Conservation (phyloP, 1,140 invertebrate genomes). For the Rhagoletis pomonella region DNA sequence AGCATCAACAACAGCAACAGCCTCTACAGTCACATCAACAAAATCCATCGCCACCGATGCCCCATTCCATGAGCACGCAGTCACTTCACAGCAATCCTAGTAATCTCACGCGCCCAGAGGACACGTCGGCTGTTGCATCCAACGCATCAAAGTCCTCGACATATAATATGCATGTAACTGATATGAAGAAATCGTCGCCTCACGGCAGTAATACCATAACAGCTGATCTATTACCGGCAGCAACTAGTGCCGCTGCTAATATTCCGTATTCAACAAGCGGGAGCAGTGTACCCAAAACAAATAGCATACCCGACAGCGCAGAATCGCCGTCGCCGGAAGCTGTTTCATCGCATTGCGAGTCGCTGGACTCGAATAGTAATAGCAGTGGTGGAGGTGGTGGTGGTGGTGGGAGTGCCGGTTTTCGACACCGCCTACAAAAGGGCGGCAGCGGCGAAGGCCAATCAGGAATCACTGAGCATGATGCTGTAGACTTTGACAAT, state of each 20-base stretch:
- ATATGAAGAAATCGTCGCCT: conserved; percentile 15
- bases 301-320: conserved; percentile 61
- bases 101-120: conserved; percentile 67
- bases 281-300: neutral
- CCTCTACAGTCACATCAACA: conserved; percentile 55
- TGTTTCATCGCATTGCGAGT: conserved; percentile 77
- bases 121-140: conserved; percentile 23
- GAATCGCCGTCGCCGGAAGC: conserved; percentile 66
- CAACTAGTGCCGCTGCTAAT: neutral
- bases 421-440: conserved; percentile 10
- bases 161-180: conserved; percentile 32
- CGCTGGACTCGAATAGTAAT: conserved; percentile 75
- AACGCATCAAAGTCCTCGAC: neutral
- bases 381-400: too few relatives aligned
- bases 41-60: conserved; percentile 55
- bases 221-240: conserved; percentile 62
- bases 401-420: conserved; percentile 4
- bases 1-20: conserved; percentile 59
- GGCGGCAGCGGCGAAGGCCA: neutral
- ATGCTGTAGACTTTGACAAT: neutral
- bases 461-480: neutral
- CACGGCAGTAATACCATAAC: conserved; percentile 62
- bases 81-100: conserved; percentile 42
- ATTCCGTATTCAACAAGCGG: neutral
- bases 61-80: conserved; percentile 42